Conservation (phyloP, 2,888 invertebrate genomes). For the Lissonota sp. region DNA sequence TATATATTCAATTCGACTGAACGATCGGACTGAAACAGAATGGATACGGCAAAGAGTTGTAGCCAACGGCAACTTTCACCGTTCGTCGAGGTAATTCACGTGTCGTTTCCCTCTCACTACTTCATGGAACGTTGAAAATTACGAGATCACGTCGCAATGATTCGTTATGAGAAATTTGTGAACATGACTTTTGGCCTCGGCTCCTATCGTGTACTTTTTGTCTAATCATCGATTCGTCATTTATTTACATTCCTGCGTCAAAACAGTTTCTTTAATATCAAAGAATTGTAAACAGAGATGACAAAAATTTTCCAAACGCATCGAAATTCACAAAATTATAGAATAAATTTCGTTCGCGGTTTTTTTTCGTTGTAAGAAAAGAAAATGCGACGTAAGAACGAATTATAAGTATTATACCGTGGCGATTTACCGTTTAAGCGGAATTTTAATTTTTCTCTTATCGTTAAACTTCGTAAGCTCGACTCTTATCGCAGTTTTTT, state of each 20-base stretch:
- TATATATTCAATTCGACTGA: background rate
- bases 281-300: background rate
- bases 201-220: background rate
- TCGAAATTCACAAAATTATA: background rate
- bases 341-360: background rate
- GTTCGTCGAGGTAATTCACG: background rate
- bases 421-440: background rate
- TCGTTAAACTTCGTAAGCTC: background rate
- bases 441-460: background rate
- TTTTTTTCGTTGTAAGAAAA: background rate
- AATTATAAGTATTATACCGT: background rate
- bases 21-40: background rate
- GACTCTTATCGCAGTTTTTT: background rate
- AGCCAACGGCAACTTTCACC: slow-evolving; percentile 4
- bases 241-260: background rate
- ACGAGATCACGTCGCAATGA: background rate
- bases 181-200: background rate
- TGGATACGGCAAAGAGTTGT: background rate
- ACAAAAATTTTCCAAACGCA: background rate
- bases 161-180: background rate
- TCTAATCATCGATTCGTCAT: background rate
- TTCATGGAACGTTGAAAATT: background rate
- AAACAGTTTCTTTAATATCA: background rate
- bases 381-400: background rate
- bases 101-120: background rate